phyloP scores from a whole-genome alignment of 2,113 vertebrate species.

The Chaetodon auriga region DNA sequence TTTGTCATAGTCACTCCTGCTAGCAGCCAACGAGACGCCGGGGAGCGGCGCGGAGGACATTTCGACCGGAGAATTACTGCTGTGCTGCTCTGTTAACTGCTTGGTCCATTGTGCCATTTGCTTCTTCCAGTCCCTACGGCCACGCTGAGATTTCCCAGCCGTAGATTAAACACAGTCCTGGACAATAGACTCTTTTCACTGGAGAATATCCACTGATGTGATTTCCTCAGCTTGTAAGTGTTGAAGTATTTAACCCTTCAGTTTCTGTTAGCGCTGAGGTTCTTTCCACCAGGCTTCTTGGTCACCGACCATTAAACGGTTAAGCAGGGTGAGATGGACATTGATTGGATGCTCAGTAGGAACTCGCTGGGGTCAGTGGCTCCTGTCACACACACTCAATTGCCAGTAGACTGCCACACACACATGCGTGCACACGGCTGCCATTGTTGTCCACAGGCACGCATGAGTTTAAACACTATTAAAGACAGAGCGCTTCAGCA shows the following conservation, averaged over 20 bases:
- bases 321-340: slow-evolving; percentile 50
- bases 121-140: slow-evolving; percentile 45
- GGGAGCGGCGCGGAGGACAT: slow-evolving; percentile 58
- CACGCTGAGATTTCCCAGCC: slow-evolving; percentile 60
- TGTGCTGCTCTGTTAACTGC: slow-evolving; percentile 47
- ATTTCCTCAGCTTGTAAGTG: slow-evolving; percentile 1
- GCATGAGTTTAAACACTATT: slow-evolving; percentile 25
- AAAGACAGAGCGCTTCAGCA: slow-evolving; percentile 19
- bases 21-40: slow-evolving; percentile 68
- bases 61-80: slow-evolving; percentile 61
- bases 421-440: slow-evolving; percentile 20
- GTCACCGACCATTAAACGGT: slow-evolving; percentile 51
- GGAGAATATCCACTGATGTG: slow-evolving; percentile 31
- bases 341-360: slow-evolving; percentile 53
- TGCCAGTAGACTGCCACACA: not conserved
- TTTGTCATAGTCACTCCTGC: slow-evolving; percentile 66
- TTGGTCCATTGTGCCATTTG: slow-evolving; percentile 53
- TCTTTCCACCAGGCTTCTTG: slow-evolving; percentile 22
- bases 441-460: not conserved
- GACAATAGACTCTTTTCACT: slow-evolving; percentile 47
- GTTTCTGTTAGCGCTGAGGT: slow-evolving; percentile 11
- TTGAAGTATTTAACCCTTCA: slow-evolving; percentile 54
- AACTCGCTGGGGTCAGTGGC: slow-evolving; percentile 50
- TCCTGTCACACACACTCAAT: slow-evolving; percentile 53
- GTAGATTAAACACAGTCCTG: slow-evolving; percentile 51